Evolutionary conservation across 2,888 invertebrate genomes (phyloP), one percentile per base, ranked within the genome.

Genomic region (Timandra comae): DNA sequence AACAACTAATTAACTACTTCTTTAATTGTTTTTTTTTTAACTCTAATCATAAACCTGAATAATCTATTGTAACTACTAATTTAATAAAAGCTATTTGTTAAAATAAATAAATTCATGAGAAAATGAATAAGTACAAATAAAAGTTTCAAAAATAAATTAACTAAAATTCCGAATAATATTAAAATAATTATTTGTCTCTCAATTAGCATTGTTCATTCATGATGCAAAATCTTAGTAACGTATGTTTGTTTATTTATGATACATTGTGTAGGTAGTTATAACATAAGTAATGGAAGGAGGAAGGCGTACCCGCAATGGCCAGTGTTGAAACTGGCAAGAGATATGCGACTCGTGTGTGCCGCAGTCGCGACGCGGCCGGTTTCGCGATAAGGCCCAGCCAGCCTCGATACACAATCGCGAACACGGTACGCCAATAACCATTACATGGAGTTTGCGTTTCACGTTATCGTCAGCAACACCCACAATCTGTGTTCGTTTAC

Each of bases 301-400:
- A 56, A 56, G 59, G 63, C 52, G 49, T 65, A 68, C 70, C 64
- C 66, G 53, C 74, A 66, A 65, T 59, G 53, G 61, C 61, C 56
- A 56, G 56, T 59, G 57, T 54, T 60, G 52, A 52, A 56, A 56
- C 50, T 52, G 56, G 42, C 56, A 57, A 55, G 55, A 57, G 52
- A 56, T 50, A 59, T 56, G 66, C 54, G 60, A 52, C 55, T 56
- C 52, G 57, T 47, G 53, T 56, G 61, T 59, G 60, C 9, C 24
- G 11, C 64, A 57, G 63, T 64, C 60, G 56, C 52, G 51, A 46
- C 49, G 60, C 60, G 59, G 64, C 55, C 63, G 65, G 62, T 63
- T 60, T 48, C 63, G 65, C 66, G 76, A 77, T 77, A 76, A 75
- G 61, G 68, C n/a, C n/a, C n/a, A n/a, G n/a, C n/a, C n/a, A n/a